These are phyloP conservation scores for Tiphia femorata DNA, from an alignment of 2,888 invertebrate species.

Conservation along the genomic window DNA sequence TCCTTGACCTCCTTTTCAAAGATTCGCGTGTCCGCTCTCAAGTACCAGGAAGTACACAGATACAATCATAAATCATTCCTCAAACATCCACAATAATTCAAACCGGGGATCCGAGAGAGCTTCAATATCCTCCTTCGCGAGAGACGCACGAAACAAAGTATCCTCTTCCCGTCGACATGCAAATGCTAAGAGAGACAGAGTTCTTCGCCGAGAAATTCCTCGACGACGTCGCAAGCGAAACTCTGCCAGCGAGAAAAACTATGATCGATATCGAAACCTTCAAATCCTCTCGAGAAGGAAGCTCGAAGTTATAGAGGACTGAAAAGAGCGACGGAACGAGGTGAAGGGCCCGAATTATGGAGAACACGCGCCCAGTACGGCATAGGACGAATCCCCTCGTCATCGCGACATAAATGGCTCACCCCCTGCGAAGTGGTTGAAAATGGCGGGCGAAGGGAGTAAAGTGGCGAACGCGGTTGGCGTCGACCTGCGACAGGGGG, in stretches of 20 bases:
- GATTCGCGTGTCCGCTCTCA: too few relatives aligned
- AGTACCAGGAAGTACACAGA: too few relatives aligned
- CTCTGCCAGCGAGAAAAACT: slow-evolving; percentile 8
- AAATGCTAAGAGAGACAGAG: too few relatives aligned
- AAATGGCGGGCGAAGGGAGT: neutral
- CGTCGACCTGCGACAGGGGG: neutral
- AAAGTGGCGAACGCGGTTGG: neutral
- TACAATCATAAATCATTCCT: too few relatives aligned
- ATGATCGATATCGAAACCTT: neutral
- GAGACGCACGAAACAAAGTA: slow-evolving; percentile 8
- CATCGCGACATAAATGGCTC: neutral
- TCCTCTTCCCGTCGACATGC: too few relatives aligned
- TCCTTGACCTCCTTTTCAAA: too few relatives aligned
- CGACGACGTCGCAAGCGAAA: slow-evolving; percentile 1
- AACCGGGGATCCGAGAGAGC: too few relatives aligned
- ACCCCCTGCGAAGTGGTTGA: neutral
- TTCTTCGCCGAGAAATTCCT: slow-evolving; percentile 11
- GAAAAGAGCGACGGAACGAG: too few relatives aligned
- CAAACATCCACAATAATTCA: too few relatives aligned
- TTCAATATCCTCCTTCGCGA: too few relatives aligned
- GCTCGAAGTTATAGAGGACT: slow-evolving; percentile 26
- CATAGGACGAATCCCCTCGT: neutral
- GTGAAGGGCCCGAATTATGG: slow-evolving; percentile 32
- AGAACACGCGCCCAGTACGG: slow-evolving; percentile 15
- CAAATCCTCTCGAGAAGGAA: too few relatives aligned